Evolutionary conservation across 2,888 invertebrate genomes (phyloP).

Genomic region (Parochlus steinenii): DNA sequence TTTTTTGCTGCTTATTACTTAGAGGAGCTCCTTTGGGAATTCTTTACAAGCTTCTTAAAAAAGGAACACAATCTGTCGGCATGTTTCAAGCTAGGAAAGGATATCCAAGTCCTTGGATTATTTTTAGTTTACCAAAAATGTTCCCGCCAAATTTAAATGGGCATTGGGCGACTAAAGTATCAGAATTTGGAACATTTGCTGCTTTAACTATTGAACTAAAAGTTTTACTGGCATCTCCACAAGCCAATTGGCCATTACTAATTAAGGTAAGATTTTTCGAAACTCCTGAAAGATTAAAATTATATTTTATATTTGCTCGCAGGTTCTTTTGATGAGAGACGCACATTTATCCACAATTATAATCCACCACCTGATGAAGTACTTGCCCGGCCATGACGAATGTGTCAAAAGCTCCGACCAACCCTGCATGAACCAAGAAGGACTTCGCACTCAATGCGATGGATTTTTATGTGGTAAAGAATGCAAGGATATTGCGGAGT

Average conservation of each 20-base stretch:
- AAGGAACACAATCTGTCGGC: constrained; percentile 37
- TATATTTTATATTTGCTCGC: too few relatives aligned
- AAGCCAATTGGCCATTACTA: constrained; percentile 58
- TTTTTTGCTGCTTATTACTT: constrained; percentile 54
- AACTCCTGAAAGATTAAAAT: too few relatives aligned
- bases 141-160: constrained; percentile 33
- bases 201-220: constrained; percentile 52
- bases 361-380: constrained; percentile 34
- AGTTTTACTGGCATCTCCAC: constrained; percentile 57
- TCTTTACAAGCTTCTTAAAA: constrained; percentile 48
- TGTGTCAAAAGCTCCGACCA: constrained; percentile 26
- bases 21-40: constrained; percentile 59
- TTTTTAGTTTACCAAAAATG: constrained; percentile 46
- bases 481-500: constrained; percentile 31
- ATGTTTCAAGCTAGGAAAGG: constrained; percentile 36
- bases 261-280: too few relatives aligned
- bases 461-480: constrained; percentile 57
- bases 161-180: constrained; percentile 27
- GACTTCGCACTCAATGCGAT: constrained; percentile 33
- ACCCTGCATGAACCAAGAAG: constrained; percentile 30
- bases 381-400: constrained; percentile 31
- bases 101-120: constrained; percentile 50
- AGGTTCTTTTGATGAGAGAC: constrained; percentile 54
- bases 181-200: constrained; percentile 39
- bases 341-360: constrained; percentile 44